Percentiles rank a stretch among this genome's conserved stretches.
Evolutionary conservation across 1,140 invertebrate species (phyloP).

Genomic region (Aphelinus certus): DNA sequence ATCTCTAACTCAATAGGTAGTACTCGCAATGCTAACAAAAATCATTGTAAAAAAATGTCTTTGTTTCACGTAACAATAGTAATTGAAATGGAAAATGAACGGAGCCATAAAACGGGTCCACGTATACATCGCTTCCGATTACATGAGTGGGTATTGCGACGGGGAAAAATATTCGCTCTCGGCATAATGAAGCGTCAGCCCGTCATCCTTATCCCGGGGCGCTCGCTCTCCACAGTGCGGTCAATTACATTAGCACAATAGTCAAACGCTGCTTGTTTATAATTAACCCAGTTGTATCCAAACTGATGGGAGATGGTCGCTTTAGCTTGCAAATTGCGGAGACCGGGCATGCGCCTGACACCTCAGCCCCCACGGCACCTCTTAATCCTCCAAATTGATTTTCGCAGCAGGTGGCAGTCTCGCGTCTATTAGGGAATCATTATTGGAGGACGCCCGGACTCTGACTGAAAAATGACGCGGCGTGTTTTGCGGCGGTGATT

Average conservation of each 20-base stretch:
- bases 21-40: no score
- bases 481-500: no score
- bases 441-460: neutral
- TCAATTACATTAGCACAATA: slow-evolving; percentile 28
- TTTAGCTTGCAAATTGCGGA: slow-evolving; percentile 35
- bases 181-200: neutral
- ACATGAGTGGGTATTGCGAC: neutral
- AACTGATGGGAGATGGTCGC: neutral
- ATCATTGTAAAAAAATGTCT: no score
- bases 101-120: no score
- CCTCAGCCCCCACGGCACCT: neutral
- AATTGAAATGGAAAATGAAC: no score
- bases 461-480: no score
- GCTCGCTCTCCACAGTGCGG: neutral
- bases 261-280: slow-evolving; percentile 32
- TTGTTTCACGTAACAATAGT: no score
- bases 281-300: slow-evolving; percentile 28
- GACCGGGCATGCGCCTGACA: neutral
- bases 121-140: slow-evolving; percentile 8
- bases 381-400: slow-evolving; percentile 34
- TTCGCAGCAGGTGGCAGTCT: slow-evolving; percentile 28
- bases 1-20: no score
- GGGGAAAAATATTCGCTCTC: neutral
- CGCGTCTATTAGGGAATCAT: slow-evolving; percentile 32
- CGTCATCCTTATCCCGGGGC: slow-evolving; percentile 23